Evolutionary conservation across 2,797 vertebrate genomes (phyloP).

Genomic region (Sebastiscus albofasciatus): DNA sequence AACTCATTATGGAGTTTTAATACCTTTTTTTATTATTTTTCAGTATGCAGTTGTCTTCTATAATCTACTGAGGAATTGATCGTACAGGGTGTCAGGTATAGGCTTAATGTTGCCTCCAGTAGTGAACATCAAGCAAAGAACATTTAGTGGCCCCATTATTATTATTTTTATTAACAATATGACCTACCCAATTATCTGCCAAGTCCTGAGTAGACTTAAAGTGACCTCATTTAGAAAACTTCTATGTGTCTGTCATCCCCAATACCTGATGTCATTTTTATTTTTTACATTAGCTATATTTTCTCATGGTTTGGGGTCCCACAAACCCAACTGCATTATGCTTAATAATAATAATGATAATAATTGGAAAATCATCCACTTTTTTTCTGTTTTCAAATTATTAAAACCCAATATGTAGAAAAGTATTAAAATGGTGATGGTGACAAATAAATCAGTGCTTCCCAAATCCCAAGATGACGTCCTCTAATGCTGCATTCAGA

Average conservation of each 20-base stretch:
- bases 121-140: conserved; percentile 6
- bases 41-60: conserved; percentile 40
- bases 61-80: conserved; percentile 38
- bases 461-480: too few relatives aligned
- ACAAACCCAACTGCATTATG: not conserved
- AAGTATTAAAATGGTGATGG: too few relatives aligned
- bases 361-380: rapidly evolving
- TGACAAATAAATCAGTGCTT: too few relatives aligned
- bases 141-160: not conserved
- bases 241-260: not conserved
- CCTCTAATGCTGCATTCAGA: rapidly evolving
- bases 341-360: not conserved
- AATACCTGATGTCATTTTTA: not conserved
- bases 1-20: conserved; percentile 60
- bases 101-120: conserved; percentile 10
- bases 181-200: not conserved
- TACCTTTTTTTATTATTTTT: conserved; percentile 59
- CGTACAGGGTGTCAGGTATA: not conserved
- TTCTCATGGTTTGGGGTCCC: rapidly evolving
- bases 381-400: not conserved
- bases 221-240: too few relatives aligned
- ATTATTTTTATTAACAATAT: not conserved
- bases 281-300: not conserved
- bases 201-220: not conserved
- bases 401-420: too few relatives aligned